These are phyloP conservation scores for Drosophila putrida DNA, from an alignment of 2,888 invertebrate genomes.

Conservation along the genomic window DNA sequence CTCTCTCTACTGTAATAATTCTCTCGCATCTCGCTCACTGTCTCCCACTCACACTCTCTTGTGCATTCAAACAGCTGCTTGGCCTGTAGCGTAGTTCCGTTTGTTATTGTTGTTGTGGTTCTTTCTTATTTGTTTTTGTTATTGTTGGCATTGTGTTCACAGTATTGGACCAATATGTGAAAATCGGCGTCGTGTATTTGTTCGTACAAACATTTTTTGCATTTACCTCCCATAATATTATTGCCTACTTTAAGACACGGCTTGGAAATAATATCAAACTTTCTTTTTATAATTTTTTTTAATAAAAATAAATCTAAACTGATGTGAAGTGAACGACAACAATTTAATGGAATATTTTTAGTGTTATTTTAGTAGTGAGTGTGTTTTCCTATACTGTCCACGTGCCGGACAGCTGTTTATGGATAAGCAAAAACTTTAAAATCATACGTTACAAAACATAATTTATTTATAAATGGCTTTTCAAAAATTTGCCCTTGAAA, in stretches of 20 bases:
- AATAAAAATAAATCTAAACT: neutral
- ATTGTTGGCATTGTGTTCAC: constrained; percentile 37
- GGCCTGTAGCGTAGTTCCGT: constrained; percentile 51
- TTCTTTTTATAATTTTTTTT: neutral
- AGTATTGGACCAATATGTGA: constrained; percentile 17
- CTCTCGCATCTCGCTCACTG: constrained; percentile 4
- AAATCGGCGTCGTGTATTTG: neutral
- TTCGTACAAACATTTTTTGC: constrained; percentile 3
- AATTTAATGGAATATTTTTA: no score
- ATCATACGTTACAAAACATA: constrained; percentile 3
- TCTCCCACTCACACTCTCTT: constrained; percentile 13
- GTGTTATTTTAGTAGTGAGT: neutral
- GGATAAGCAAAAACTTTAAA: constrained; percentile 13
- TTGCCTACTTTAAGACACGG: constrained; percentile 41
- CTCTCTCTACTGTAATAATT: constrained; percentile 35
- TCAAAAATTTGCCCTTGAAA: neutral
- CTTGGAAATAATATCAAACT: constrained; percentile 17
- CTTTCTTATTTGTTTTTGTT: constrained; percentile 16
- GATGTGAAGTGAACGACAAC: no score
- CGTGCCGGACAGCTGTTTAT: constrained; percentile 1
- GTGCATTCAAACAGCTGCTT: constrained; percentile 59
- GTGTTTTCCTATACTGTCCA: neutral
- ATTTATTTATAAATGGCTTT: neutral
- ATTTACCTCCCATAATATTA: neutral
- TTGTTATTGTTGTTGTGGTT: constrained; percentile 48